phyloP scores from a whole-genome alignment of 2,797 vertebrate species.

The Ctenopoma multispine region DNA sequence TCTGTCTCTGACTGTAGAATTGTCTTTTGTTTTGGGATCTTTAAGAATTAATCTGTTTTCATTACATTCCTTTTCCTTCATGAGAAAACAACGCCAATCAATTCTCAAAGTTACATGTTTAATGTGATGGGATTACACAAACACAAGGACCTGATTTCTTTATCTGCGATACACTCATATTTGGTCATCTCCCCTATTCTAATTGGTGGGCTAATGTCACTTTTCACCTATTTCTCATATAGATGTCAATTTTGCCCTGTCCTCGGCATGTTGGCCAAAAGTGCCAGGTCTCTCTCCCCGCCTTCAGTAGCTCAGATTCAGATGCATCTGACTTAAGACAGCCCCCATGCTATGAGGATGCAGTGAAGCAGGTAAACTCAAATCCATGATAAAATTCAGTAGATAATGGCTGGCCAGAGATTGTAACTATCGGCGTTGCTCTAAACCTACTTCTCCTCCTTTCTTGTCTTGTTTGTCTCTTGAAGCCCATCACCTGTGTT shows the following conservation, averaged over 20 bases:
- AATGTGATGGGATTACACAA: conserved; percentile 28
- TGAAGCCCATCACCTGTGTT: conserved; percentile 46
- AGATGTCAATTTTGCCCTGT: conserved; percentile 89
- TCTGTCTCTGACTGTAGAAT: conserved; percentile 40
- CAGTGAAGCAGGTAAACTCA: conserved; percentile 94
- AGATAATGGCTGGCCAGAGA: conserved; percentile 65
- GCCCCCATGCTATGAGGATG: conserved; percentile 96
- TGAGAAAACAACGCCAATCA: conserved; percentile 56
- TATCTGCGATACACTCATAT: conserved; percentile 18
- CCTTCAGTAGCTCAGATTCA: conserved; percentile 91
- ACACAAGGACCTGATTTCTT: conserved; percentile 25
- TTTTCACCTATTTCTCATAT: conserved; percentile 83
- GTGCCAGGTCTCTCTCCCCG: conserved; percentile 87
- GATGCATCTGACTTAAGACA: conserved; percentile 90
- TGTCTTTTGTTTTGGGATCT: conserved; percentile 41
- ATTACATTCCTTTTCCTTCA: conserved; percentile 44
- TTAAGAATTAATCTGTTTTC: conserved; percentile 51
- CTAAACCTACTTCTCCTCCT: conserved; percentile 39
- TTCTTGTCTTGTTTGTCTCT: conserved; percentile 42
- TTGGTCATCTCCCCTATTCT: conserved; percentile 46
- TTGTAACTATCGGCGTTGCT: conserved; percentile 64
- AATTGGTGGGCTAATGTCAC: conserved; percentile 71
- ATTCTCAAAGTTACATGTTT: conserved; percentile 12
- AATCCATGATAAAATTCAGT: conserved; percentile 55
- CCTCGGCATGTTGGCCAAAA: conserved; percentile 90